Evolutionary conservation across 2,797 vertebrate genomes (phyloP), one percentile per base, ranked within the genome.

Genomic region (Erethizon dorsatum): DNA sequence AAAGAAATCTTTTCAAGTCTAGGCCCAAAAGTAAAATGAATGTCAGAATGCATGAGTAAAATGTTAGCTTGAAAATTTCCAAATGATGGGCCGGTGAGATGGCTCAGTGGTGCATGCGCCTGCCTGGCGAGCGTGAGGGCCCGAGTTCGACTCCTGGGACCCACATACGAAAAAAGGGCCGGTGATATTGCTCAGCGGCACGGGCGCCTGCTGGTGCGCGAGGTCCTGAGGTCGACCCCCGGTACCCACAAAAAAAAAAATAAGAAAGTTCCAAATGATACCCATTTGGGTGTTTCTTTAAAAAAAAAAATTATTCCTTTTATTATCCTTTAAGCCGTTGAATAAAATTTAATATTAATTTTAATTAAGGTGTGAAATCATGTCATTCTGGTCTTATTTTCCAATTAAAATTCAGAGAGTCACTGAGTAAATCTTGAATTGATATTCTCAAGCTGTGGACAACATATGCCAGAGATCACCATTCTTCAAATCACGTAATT

Each of bases 351-450:
- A 0, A 50, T 24, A 56, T 92, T 54, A 52, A n/a, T 87, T 77
- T 90, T 31, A 54, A 88, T 13, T 13, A 45, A 78, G 18, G 11
- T n/a, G 10, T 15, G 26, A 84, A 86, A 80, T 41, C 1, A 1
- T 61, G 24, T 47, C 67, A 28, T 69, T 90, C 37, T 56, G 61
- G 83, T 63, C 14, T 50, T 90, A 37, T 57, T 80, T 96, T 78
- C 33, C 50, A 71, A 56, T 88, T 63, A 33, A 52, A 79, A 89
- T 56, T 14, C 33, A 79, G 61, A 80, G n/a, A 52, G 1, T 69
- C 22, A 12, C 61, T 65, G 31, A 63, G 47, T 63, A 45, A 73
- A 87, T 8, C 69, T 89, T 57, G 47, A 85, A 7, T 10, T 12
- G 83, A 54, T 45, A 78, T 82, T 77, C 22, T 28, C 28, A 10